These are phyloP conservation scores for Nomada goodeniana DNA, from an alignment of 2,888 invertebrate species.

Conservation along the genomic window DNA sequence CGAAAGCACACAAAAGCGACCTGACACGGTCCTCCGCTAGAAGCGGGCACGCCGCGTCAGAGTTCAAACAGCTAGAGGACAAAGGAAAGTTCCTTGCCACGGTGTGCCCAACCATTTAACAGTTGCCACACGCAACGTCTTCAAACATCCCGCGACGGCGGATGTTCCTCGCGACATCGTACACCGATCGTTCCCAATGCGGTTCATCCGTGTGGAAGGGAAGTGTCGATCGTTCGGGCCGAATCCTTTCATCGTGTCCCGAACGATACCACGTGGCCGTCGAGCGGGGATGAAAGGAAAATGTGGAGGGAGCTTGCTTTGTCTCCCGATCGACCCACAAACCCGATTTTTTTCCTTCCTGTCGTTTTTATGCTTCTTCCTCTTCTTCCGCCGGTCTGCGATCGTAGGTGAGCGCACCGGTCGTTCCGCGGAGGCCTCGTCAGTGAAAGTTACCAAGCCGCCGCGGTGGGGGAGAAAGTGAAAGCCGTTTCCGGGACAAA, in stretches of 20 bases:
- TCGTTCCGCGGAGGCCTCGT: slow-evolving; percentile 44
- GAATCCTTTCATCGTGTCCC: not conserved
- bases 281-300: slow-evolving; percentile 18
- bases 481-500: slow-evolving; percentile 78
- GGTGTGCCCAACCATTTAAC: slow-evolving; percentile 15
- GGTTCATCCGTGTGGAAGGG: slow-evolving; percentile 6
- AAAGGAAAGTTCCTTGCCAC: not conserved
- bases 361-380: slow-evolving; percentile 2
- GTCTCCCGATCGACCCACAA: slow-evolving; percentile 74
- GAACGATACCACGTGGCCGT: slow-evolving; percentile 33
- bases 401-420: slow-evolving; percentile 51
- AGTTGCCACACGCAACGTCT: slow-evolving; percentile 6
- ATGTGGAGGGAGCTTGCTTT: slow-evolving; percentile 49
- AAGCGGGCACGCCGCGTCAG: not conserved
- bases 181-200: slow-evolving; percentile 23
- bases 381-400: slow-evolving; percentile 18
- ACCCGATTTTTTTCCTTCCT: slow-evolving; percentile 72
- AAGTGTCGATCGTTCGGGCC: slow-evolving; percentile 9
- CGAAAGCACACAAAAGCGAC: not conserved
- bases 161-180: slow-evolving; percentile 6
- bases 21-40: not conserved
- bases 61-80: slow-evolving; percentile 1
- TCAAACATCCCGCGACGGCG: slow-evolving; percentile 12
- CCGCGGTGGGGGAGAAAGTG: slow-evolving; percentile 77
- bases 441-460: slow-evolving; percentile 76